Evolutionary conservation across 2,113 vertebrate genomes (phyloP), one percentile per base, ranked within the genome.

Genomic region (Leucopternis melanops): DNA sequence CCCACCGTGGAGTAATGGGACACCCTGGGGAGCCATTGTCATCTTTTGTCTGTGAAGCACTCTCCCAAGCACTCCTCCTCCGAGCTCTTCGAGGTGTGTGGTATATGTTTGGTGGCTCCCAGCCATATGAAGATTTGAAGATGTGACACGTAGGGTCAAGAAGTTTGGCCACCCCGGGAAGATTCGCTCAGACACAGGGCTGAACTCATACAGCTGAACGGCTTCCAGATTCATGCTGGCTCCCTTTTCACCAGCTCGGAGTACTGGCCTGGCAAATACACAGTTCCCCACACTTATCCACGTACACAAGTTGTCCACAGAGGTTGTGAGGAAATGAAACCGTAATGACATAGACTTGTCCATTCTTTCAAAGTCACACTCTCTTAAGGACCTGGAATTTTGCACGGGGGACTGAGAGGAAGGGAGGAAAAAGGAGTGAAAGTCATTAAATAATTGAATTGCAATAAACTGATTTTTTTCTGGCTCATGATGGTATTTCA

Each of bases 371-470:
- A 83, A 73, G 55, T 67, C 54, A 75, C 57, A 10, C 17, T 86
- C 65, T 95, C 52, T 58, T 84, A 69, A 95, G 87, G 88, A 94
- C 95, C 80, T 94, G 69, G 81, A 92, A 80, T 94, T 69, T 84
- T 94, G 50, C 54, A 87, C 10, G 13, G 91, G 58, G 80, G n/a
- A 62, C 8, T 83, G 52, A 38, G 83, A 79, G 31, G 38, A 61
- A 69, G 38, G 55, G 75, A 69, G 40, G 49, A 55, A 40, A 87
- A 91, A 94, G 52, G 83, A 93, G 71, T 70, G 49, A 93, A 90
- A 95, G 88, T 93, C 84, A 74, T 97, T 94, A 95, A 97, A 97
- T 97, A 98, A 98, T 96, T 97, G 94, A 97, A 96, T 96, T 97
- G 96, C 90, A 97, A 96, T 94, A 95, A 96, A 96, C 93, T 72